Evolutionary conservation across 2,888 invertebrate genomes (phyloP), one percentile per base, ranked within the genome.

Genomic region (Spilosoma lubricipeda): DNA sequence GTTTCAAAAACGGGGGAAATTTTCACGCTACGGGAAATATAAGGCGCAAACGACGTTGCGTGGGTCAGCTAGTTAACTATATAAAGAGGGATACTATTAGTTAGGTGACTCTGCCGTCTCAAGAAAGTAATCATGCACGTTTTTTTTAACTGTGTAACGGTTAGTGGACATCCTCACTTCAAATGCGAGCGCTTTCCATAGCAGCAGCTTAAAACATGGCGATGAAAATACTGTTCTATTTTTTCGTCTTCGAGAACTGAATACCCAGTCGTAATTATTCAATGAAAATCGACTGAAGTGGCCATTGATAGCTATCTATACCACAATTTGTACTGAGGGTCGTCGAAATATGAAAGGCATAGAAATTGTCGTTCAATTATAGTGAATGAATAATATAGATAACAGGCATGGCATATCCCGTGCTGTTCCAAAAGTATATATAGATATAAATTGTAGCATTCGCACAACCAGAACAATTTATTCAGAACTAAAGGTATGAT

Each of bases 401-500:
- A 30, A 13, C 13, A 30, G 27, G 18, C 63, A 63, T 48, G 1
- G 48, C 20, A 18, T 30, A 30, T 30, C 7, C 18, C 4, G 5
- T 15, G 27, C 13, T 59, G 13, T 27, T 59, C 36, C 13, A 27
- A 27, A 13, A 59, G 15, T 18, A 30, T 1, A 15, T 63, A 59
- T 30, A 59, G 5, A 30, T 7, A 59, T 45, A 36, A 48, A 71
- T 59, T 67, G 56, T 18, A 9, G 30, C 52, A 73, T 69, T 73
- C 65, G 52, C 65, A 65, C 65, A 30, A 3, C 13, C 67, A 5
- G 71, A 71, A 59, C 66, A 67, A 72, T 78, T n/a, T n/a, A n/a
- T n/a, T 77, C 71, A 71, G 71, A 73, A 78, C 76, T 72, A 59
- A 79, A 75, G 76, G 78, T 79, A 76, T 82, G 77, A 82, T 84